Base-by-base conservation (phyloP, 2,797 vertebrate genomes). In the Natrix natrix region DNA sequence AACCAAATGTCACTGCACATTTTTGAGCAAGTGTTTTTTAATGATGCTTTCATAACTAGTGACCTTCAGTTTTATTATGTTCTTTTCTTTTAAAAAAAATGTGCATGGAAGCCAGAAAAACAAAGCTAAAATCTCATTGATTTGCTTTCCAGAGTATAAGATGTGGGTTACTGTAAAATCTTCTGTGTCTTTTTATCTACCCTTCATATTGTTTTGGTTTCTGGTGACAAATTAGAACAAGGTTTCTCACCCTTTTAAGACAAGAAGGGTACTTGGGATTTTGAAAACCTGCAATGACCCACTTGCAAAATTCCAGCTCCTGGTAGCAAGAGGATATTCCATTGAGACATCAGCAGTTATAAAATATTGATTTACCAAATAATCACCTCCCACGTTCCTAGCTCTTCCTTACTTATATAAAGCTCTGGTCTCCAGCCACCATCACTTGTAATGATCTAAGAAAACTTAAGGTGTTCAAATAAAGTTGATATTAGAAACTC, bases 21-120 rank as follows among this genome's bases (percentile, higher is more conserved):
- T 63, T 92, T 94, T 94, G 57, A 93, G 56, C 32, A 16, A 92
- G 91, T 94, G 93, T 87, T 94, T 74, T 63, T 88, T 93, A 94
- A 94, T 96, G 92, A 74, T 57, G 88, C 26, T 63, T 91, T 57
- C 89, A 69, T 87, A 93, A 90, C 54, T 89, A 93, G 83, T 93
- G 92, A 93, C 92, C 89, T 93, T 93, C 60, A 87, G 78, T 90
- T 87, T 90, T 92, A 78, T 48, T 92, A 63, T 61, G 48, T 52
- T 54, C 59, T 61, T 48, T 92, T 92, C 74, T 43, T 11, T 11
- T 48, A 63, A 83, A 83, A 83, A 74, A 63, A 12, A 74, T 87
- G 37, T 37, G 60, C 74, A 37, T 87, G 89, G 57, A 90, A 59
- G 17, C 43, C n/a, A 57, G 83, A 61, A 59, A 87, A 90, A 32